Evolutionary conservation across 2,113 vertebrate genomes (phyloP).

Genomic region (Scalopus aquaticus): DNA sequence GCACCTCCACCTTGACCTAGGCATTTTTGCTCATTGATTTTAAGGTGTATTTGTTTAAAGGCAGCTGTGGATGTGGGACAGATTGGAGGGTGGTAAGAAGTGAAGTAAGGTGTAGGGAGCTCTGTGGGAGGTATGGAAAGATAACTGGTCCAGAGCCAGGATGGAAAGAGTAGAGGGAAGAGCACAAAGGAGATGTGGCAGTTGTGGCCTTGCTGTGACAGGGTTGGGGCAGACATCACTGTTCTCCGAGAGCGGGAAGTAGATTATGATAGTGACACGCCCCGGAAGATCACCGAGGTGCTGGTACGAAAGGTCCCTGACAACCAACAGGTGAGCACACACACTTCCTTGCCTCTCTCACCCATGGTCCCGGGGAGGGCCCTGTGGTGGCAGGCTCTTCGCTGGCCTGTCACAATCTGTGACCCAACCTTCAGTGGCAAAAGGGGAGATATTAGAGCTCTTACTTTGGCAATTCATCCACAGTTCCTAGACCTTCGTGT

Average conservation of each 20-base stretch:
- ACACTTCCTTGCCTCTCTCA: neutral
- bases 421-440: neutral
- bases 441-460: neutral
- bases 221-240: conserved; percentile 97
- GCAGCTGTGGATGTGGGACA: no score
- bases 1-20: neutral
- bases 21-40: neutral
- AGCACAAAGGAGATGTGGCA: conserved; percentile 4
- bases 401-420: neutral
- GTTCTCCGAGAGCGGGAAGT: conserved; percentile 95
- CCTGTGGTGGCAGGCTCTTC: neutral
- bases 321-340: conserved; percentile 93
- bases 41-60: conserved; percentile 21
- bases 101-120: neutral
- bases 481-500: conserved; percentile 98
- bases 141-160: neutral
- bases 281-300: conserved; percentile 95
- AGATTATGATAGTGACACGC: conserved; percentile 92
- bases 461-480: conserved; percentile 55
- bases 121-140: neutral
- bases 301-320: conserved; percentile 98
- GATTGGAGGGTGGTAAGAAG: neutral
- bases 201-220: conserved; percentile 77
- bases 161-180: neutral
- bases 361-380: neutral